phyloP scores from a whole-genome alignment of 2,113 vertebrate species.

The Halichoerus grypus region DNA sequence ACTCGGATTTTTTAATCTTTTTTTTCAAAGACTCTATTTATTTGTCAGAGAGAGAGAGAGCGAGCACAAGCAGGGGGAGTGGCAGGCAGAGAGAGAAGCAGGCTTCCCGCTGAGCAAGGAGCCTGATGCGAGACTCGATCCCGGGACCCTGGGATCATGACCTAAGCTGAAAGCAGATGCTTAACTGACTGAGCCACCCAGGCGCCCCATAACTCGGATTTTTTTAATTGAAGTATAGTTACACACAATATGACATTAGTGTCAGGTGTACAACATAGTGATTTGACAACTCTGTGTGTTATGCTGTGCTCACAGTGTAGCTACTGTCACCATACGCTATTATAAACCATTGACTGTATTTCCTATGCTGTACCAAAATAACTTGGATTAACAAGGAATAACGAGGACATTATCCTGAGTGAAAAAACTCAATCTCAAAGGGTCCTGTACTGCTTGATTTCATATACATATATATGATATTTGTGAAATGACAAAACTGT shows the following conservation, averaged over 20 bases:
- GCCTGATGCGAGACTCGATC: too few relatives aligned
- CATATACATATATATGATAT: background rate
- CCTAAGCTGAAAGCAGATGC: too few relatives aligned
- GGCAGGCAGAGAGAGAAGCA: too few relatives aligned
- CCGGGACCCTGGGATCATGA: too few relatives aligned
- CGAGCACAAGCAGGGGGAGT: too few relatives aligned
- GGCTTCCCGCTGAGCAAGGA: too few relatives aligned
- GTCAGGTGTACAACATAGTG: background rate
- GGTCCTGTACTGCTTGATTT: background rate
- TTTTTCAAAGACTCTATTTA: too few relatives aligned
- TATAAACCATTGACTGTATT: background rate
- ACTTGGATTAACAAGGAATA: background rate
- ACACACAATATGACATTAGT: background rate
- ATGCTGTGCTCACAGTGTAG: background rate
- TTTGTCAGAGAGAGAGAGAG: background rate
- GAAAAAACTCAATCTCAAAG: background rate
- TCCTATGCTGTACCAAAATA: background rate
- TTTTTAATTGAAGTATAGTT: background rate
- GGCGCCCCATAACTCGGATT: background rate
- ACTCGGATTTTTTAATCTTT: background rate
- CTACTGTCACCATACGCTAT: background rate
- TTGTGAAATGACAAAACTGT: background rate
- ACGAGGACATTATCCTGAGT: background rate
- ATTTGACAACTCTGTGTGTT: background rate
- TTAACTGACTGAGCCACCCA: too few relatives aligned